Evolutionary conservation across 2,113 vertebrate species (phyloP).

Genomic region (Dasyurus viverrinus): DNA sequence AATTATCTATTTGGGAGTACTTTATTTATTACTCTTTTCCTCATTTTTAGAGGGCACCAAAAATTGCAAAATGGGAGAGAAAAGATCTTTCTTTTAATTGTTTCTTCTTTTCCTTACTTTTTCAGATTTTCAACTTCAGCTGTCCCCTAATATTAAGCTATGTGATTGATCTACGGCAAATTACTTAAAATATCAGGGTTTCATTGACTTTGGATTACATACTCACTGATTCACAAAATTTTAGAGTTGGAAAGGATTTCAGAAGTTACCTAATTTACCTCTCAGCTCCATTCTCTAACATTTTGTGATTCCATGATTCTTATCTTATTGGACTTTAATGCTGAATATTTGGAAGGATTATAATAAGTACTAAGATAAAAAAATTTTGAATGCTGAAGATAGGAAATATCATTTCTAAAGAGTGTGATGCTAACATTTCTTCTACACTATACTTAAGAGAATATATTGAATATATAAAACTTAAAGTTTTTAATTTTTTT

Average conservation of each 20-base stretch:
- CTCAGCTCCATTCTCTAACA: background rate
- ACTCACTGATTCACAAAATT: background rate
- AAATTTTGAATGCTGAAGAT: background rate
- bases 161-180: background rate
- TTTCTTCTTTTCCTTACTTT: background rate
- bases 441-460: background rate
- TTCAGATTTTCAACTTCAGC: background rate
- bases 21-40: background rate
- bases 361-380: background rate
- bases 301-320: background rate
- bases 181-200: background rate
- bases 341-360: background rate
- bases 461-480: background rate
- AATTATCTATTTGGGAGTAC: background rate
- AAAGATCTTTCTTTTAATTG: background rate
- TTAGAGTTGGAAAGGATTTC: background rate
- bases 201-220: background rate
- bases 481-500: background rate
- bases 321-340: background rate
- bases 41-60: background rate
- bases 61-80: background rate
- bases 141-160: background rate
- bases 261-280: background rate
- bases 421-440: background rate
- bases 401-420: background rate